A percentile compares a stretch with the other conserved stretches of the same genome.
Evolutionary conservation across 2,888 invertebrate species (phyloP).

Genomic region (Lumbricus terrestris): DNA sequence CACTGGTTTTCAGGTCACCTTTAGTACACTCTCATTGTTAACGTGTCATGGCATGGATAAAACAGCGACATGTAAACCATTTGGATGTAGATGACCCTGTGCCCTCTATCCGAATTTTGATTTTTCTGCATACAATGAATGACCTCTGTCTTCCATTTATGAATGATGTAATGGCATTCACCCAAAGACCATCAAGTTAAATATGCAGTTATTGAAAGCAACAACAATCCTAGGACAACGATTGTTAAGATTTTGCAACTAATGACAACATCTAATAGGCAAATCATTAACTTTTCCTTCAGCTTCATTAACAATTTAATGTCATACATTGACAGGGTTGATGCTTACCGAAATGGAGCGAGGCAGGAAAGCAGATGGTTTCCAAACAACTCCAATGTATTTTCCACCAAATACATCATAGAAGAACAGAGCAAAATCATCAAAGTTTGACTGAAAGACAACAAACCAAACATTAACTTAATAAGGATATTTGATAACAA

Average conservation of each 20-base stretch:
- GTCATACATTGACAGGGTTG: not conserved
- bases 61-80: too few relatives aligned
- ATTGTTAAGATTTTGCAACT: not conserved
- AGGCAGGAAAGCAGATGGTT: conserved; percentile 67
- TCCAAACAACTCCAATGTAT: conserved; percentile 81
- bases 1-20: too few relatives aligned
- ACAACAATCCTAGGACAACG: not conserved
- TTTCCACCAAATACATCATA: conserved; percentile 83
- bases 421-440: conserved; percentile 81
- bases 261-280: not conserved
- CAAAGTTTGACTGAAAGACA: conserved; percentile 53
- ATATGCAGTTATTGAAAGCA: not conserved
- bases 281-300: not conserved
- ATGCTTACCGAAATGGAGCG: conserved; percentile 72
- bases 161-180: too few relatives aligned
- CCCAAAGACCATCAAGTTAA: too few relatives aligned
- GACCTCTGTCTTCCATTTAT: too few relatives aligned
- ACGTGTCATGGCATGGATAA: too few relatives aligned
- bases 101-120: too few relatives aligned
- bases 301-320: conserved; percentile 62
- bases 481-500: too few relatives aligned
- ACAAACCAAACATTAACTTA: not conserved
- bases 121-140: too few relatives aligned
- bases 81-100: too few relatives aligned
- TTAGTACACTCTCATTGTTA: too few relatives aligned